Base-by-base conservation (phyloP, 1,140 invertebrate genomes). In the Zeugodacus cucurbitae region DNA sequence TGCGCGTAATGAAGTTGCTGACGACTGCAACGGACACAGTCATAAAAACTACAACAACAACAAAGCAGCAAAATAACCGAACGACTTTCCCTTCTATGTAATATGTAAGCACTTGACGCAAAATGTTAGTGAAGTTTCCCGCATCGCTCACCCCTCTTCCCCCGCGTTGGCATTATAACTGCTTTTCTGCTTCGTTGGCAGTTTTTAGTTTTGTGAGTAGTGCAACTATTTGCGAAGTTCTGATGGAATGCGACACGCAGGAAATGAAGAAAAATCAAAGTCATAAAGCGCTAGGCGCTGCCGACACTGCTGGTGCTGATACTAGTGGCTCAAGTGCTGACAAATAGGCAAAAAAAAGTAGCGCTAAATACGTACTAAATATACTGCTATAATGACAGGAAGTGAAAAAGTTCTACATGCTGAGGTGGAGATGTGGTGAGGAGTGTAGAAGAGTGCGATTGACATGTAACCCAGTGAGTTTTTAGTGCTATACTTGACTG, bases 241-340 rank as follows among this genome's bases (percentile, higher is more conserved):
- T 54, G 44, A 82, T 14, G 74, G 44, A 54, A 82, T 82, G 41
- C 41, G 74, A n/a, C n/a, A n/a, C n/a, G n/a, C n/a, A 41, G 74
- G 74, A 82, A 82, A 82, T 82, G 74, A 82, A 82, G 74, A 82
- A 82, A 82, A 82, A 82, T 82, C 74, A 82, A 82, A 82, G 74
- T 82, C 74, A 82, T 54, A 82, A 82, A 82, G 74, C 34, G 74
- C 74, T 82, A 82, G 34, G 34, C 74, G 74, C 22, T 41, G 74
- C 74, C 26, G 20, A 20, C 11, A 20, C 20, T 70, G 32, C 20
- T 4, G 8, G 32, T 3, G 34, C 32, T 22, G 62, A 14, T 59
- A 59, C 70, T 3, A 41, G 20, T 14, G 41, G 14, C 74, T 54
- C 41, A 82, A 82, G 74, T 54, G 41, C 2, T 82, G 74, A n/a